phyloP scores from a whole-genome alignment of 2,888 invertebrate species.

The Machimus rusticus region DNA sequence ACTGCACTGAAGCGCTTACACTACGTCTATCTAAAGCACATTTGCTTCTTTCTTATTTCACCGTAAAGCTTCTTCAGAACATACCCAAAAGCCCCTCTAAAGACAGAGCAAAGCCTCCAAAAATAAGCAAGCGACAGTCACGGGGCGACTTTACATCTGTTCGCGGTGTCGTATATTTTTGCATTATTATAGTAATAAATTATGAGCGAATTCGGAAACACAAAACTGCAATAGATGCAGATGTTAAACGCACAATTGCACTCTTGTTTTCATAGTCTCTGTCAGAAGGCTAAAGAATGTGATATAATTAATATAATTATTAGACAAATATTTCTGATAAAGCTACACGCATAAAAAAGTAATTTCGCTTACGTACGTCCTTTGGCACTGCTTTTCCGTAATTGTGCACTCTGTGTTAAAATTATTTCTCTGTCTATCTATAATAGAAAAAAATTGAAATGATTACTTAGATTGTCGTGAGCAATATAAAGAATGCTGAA shows the following conservation, averaged over 20 bases:
- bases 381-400: not conserved
- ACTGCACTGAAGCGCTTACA: no score
- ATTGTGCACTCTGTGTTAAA: not conserved
- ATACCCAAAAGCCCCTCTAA: not conserved
- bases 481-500: not conserved
- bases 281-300: not conserved
- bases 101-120: not conserved
- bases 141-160: not conserved
- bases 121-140: not conserved
- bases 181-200: not conserved
- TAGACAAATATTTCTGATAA: not conserved
- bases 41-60: not conserved
- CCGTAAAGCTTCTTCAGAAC: not conserved
- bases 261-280: not conserved
- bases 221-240: not conserved
- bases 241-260: not conserved
- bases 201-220: not conserved
- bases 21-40: not conserved
- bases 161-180: not conserved
- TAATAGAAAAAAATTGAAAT: not conserved
- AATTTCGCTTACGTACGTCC: not conserved
- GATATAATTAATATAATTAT: not conserved
- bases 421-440: not conserved
- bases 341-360: not conserved
- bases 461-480: not conserved